A percentile compares a stretch with the other conserved stretches of the same genome.
Conservation (phyloP, 2,113 vertebrate genomes). For the Lepisosteus osseus region DNA sequence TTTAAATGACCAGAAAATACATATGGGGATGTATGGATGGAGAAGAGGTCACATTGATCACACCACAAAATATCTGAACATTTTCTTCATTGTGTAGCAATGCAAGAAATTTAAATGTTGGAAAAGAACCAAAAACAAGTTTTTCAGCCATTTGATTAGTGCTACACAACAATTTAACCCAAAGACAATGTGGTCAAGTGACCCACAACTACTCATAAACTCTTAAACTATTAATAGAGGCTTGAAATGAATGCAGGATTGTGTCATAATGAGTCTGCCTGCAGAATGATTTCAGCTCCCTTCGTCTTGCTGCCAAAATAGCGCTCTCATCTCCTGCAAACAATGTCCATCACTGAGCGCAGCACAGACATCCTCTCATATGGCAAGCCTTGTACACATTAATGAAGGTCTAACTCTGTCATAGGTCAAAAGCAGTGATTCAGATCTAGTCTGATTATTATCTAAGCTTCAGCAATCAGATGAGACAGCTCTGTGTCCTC, state of each 20-base stretch:
- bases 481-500: constrained; percentile 72
- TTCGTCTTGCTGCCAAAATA: constrained; percentile 81
- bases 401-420: constrained; percentile 82
- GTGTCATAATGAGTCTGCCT: constrained; percentile 79
- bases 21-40: too few species aligned
- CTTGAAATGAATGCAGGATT: constrained; percentile 80
- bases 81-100: too few species aligned
- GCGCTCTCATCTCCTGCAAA: constrained; percentile 84
- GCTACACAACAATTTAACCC: constrained; percentile 20
- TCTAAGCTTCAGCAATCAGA: constrained; percentile 81
- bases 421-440: constrained; percentile 84
- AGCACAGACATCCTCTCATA: constrained; percentile 75
- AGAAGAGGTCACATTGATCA: too few species aligned
- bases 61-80: too few species aligned
- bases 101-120: too few species aligned
- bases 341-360: constrained; percentile 84
- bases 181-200: constrained; percentile 54
- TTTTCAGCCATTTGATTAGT: constrained; percentile 2
- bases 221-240: constrained; percentile 80
- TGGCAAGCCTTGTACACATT: constrained; percentile 78
- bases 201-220: constrained; percentile 60
- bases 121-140: too few species aligned
- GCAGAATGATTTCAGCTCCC: constrained; percentile 67
- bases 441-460: constrained; percentile 78
- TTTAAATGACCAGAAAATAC: too few species aligned